Conservation (phyloP, 2,797 vertebrate genomes). For the Knipowitschia caucasica region DNA sequence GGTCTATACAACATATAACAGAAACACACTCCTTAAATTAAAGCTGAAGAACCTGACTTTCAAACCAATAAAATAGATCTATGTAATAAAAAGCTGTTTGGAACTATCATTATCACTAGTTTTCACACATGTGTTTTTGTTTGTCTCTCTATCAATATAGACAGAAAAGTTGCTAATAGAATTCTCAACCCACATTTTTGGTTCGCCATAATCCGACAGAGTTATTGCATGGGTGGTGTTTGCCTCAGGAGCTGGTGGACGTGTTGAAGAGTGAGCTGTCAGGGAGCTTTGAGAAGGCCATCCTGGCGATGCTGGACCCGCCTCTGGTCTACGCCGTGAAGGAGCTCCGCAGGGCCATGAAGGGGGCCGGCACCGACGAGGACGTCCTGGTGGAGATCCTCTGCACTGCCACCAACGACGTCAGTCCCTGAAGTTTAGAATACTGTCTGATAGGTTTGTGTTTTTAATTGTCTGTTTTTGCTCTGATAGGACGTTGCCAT, state of each 20-base stretch:
- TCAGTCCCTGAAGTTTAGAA: conserved; percentile 25
- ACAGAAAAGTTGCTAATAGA: no score
- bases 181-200: not conserved
- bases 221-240: not conserved
- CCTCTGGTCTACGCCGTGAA: conserved; percentile 74
- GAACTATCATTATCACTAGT: no score
- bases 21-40: no score
- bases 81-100: no score
- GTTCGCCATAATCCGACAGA: not conserved
- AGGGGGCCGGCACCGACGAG: conserved; percentile 77
- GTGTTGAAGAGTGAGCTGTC: conserved; percentile 74
- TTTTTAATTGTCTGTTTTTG: not conserved
- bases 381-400: conserved; percentile 80
- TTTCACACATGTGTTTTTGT: no score
- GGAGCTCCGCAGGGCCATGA: conserved; percentile 81
- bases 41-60: no score
- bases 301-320: conserved; percentile 78
- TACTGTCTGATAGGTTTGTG: not conserved
- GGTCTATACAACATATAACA: no score
- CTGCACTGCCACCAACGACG: conserved; percentile 74
- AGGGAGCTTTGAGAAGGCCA: conserved; percentile 77
- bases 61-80: no score
- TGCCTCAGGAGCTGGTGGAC: conserved; percentile 73
- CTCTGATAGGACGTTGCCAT: conserved; percentile 65
- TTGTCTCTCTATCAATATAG: no score